phyloP scores from a whole-genome alignment of 2,888 invertebrate species.

The Cephus sareptanus region DNA sequence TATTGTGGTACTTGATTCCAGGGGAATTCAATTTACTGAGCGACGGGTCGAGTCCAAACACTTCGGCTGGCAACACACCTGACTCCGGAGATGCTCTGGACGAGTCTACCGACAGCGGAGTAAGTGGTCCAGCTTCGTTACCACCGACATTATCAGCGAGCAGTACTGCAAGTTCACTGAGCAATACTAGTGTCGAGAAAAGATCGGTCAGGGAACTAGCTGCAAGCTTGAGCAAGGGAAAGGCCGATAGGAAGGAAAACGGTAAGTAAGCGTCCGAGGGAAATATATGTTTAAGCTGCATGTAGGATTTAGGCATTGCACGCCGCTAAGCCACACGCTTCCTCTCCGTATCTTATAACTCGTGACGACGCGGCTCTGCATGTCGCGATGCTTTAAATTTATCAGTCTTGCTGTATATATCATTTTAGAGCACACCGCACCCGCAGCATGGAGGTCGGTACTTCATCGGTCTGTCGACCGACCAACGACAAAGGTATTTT shows the following conservation, averaged over 20 bases:
- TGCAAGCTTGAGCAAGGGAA: constrained; percentile 65
- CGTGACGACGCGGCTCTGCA: constrained; percentile 10
- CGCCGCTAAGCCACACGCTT: not conserved
- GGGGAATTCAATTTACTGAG: constrained; percentile 71
- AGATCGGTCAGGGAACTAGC: constrained; percentile 69
- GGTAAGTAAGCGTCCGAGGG: constrained; percentile 42
- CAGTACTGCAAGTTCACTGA: constrained; percentile 63
- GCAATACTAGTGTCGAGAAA: constrained; percentile 65
- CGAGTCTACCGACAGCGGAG: constrained; percentile 67
- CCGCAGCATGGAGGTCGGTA: constrained; percentile 64
- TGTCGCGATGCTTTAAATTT: constrained; percentile 7
- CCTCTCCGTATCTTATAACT: no score
- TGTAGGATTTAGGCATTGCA: not conserved
- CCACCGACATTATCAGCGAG: constrained; percentile 60
- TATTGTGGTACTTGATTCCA: constrained; percentile 22
- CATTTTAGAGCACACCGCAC: constrained; percentile 63
- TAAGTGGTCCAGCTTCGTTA: constrained; percentile 62
- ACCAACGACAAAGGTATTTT: constrained; percentile 56
- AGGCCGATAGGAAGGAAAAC: constrained; percentile 60
- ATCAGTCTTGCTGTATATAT: constrained; percentile 51
- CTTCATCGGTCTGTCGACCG: constrained; percentile 62
- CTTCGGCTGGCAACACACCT: constrained; percentile 74
- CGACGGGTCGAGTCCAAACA: constrained; percentile 72
- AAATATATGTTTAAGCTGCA: not conserved
- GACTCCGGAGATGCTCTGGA: constrained; percentile 73